These are phyloP conservation scores for Dryocosmus kuriphilus DNA, from an alignment of 2,888 invertebrate species.

Conservation along the genomic window DNA sequence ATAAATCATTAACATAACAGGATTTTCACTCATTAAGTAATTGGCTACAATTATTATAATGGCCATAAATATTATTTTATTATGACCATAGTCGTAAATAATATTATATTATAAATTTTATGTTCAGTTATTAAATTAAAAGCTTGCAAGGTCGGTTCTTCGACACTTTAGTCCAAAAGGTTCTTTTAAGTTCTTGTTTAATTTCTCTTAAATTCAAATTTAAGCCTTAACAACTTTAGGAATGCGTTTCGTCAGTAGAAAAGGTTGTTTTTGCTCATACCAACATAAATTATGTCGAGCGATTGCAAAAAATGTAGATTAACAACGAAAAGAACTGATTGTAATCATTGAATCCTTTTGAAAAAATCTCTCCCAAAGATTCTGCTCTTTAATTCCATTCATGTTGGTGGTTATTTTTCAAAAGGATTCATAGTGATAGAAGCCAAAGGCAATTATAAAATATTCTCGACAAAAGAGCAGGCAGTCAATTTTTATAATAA, in stretches of 20 bases:
- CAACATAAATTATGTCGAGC: neutral
- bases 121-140: constrained; percentile 38
- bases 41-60: constrained; percentile 39
- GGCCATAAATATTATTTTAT: constrained; percentile 35
- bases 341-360: neutral
- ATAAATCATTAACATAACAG: constrained; percentile 29
- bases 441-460: constrained; percentile 1
- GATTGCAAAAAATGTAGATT: neutral
- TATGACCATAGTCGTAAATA: constrained; percentile 30
- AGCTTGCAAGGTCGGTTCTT: constrained; percentile 21
- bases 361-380: neutral
- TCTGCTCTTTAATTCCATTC: neutral
- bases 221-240: neutral
- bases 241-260: neutral
- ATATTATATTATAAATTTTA: constrained; percentile 26
- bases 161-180: neutral
- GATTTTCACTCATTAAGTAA: constrained; percentile 36
- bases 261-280: neutral
- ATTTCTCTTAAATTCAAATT: neutral
- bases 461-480: neutral
- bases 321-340: constrained; percentile 1
- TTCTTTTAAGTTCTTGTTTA: neutral
- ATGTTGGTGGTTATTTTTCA: neutral
- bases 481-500: neutral
- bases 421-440: neutral